Evolutionary conservation across 2,113 vertebrate genomes (phyloP).

Genomic region (Eudyptes chrysolophus): DNA sequence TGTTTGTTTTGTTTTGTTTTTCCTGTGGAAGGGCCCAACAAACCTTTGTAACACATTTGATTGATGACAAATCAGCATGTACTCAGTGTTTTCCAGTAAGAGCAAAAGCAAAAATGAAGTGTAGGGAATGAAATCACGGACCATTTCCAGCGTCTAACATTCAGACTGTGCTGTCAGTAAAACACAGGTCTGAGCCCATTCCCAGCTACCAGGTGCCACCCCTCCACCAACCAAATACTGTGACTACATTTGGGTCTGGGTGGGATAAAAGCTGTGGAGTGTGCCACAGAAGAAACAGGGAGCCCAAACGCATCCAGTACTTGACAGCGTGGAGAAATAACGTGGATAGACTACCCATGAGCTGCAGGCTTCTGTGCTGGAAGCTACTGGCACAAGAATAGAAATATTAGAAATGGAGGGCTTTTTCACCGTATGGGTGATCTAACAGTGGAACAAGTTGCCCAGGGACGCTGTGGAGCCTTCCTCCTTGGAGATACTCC

Average conservation of each 20-base stretch:
- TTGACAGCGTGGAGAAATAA: not conserved
- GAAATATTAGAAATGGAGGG: not conserved
- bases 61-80: not conserved
- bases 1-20: not conserved
- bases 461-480: not conserved
- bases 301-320: not conserved
- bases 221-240: not conserved
- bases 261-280: not conserved
- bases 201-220: not conserved
- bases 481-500: not conserved
- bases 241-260: not conserved
- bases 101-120: not conserved
- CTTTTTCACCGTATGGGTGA: not conserved
- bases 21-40: not conserved
- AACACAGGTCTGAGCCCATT: not conserved
- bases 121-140: not conserved
- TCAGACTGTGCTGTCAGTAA: not conserved
- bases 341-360: rapidly evolving
- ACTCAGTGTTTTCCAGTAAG: not conserved
- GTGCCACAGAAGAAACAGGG: not conserved
- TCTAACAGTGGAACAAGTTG: not conserved
- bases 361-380: not conserved
- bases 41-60: not conserved
- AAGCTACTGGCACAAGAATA: not conserved
- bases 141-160: not conserved